Conservation (phyloP, 2,797 vertebrate genomes). For the Neostethus bicornis region DNA sequence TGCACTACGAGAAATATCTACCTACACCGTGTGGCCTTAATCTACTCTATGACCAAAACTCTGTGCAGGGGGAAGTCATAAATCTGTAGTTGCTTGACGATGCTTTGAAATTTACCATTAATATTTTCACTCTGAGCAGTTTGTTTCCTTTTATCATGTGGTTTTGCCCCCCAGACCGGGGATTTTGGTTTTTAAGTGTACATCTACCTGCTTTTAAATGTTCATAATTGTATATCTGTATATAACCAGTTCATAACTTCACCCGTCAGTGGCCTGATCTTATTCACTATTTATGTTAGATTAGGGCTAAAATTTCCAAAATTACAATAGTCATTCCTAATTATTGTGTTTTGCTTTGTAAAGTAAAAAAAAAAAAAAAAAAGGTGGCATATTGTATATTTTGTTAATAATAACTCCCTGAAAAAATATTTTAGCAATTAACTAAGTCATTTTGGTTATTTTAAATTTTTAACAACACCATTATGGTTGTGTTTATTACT, state of each 20-base stretch:
- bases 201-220: conserved; percentile 47
- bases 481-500: neutral
- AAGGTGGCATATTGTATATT: conserved; percentile 8
- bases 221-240: conserved; percentile 38
- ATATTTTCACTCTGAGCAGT: conserved; percentile 23
- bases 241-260: conserved; percentile 21
- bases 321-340: too few species aligned
- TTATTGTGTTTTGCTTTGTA: conserved; percentile 8
- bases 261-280: conserved; percentile 30
- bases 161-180: conserved; percentile 17
- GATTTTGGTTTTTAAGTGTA: conserved; percentile 45
- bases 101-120: conserved; percentile 41
- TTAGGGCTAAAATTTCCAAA: neutral
- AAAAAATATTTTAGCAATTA: neutral
- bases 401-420: conserved; percentile 10
- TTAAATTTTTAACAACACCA: neutral
- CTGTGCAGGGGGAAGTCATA: conserved; percentile 27
- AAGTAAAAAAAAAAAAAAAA: conserved; percentile 12
- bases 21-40: conserved; percentile 60
- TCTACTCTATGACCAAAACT: conserved; percentile 17
- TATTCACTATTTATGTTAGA: neutral
- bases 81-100: conserved; percentile 33
- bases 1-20: conserved; percentile 47
- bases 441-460: conserved; percentile 5
- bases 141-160: conserved; percentile 24